Evolutionary conservation across 2,888 invertebrate species (phyloP).

Genomic region (Erebia ligea): DNA sequence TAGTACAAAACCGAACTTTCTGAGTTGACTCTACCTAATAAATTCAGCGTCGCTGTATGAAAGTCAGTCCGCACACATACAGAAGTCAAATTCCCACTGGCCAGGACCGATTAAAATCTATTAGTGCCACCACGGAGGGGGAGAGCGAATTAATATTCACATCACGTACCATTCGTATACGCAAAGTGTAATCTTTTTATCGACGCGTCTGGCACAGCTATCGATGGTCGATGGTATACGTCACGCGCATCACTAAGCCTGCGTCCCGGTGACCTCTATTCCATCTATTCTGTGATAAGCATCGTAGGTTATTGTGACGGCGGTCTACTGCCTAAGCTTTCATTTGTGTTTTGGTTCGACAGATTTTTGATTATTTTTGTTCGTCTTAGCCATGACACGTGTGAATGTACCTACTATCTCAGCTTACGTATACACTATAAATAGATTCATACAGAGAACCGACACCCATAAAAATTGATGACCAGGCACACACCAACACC

Average conservation of each 20-base stretch:
- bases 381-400: neutral
- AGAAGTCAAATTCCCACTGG: slow-evolving; percentile 53
- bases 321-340: slow-evolving; percentile 11
- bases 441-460: no score
- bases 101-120: slow-evolving; percentile 78
- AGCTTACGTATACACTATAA: no score
- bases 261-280: slow-evolving; percentile 46
- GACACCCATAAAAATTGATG: no score
- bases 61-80: slow-evolving; percentile 43
- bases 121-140: slow-evolving; percentile 64
- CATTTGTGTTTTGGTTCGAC: slow-evolving; percentile 9
- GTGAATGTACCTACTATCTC: no score
- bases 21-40: slow-evolving; percentile 7
- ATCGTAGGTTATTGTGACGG: slow-evolving; percentile 14
- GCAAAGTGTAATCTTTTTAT: slow-evolving; percentile 80
- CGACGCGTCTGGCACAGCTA: slow-evolving; percentile 63
- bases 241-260: slow-evolving; percentile 54
- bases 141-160: slow-evolving; percentile 75
- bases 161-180: slow-evolving; percentile 76
- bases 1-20: no score
- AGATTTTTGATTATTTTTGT: neutral
- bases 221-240: slow-evolving; percentile 58
- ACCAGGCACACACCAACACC: no score
- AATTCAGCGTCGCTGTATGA: slow-evolving; percentile 11
- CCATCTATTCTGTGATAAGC: slow-evolving; percentile 38